Conservation (phyloP, 1,140 invertebrate species). For the Cotesia chilonis region DNA sequence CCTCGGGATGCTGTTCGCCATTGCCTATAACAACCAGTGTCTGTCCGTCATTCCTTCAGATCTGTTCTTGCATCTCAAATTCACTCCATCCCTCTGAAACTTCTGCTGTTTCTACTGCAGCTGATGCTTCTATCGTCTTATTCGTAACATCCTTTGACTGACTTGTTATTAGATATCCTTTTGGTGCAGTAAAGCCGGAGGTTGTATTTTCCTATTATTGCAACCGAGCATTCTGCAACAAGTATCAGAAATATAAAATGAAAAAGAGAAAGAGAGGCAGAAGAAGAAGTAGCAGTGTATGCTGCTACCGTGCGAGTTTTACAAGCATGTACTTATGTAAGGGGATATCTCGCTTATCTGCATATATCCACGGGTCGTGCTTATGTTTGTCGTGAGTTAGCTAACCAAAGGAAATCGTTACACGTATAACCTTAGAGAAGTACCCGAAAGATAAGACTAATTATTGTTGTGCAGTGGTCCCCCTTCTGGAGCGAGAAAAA, state of each 20-base stretch:
- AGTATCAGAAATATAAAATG: neutral
- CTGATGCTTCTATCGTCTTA: neutral
- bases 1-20: slow-evolving; percentile 19
- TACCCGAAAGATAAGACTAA: slow-evolving; percentile 55
- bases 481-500: slow-evolving; percentile 3
- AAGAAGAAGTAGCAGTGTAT: slow-evolving; percentile 2
- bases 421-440: slow-evolving; percentile 41
- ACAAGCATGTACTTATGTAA: slow-evolving; percentile 48
- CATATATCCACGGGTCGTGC: slow-evolving; percentile 43
- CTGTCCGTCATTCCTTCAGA: slow-evolving; percentile 33
- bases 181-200: neutral
- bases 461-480: slow-evolving; percentile 53
- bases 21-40: too few relatives aligned
- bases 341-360: slow-evolving; percentile 45
- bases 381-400: slow-evolving; percentile 40
- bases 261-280: neutral
- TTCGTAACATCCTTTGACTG: slow-evolving; percentile 18
- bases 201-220: neutral
- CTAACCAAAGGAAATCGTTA: slow-evolving; percentile 41
- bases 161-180: slow-evolving; percentile 19
- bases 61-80: slow-evolving; percentile 57
- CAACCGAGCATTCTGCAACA: neutral
- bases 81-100: slow-evolving; percentile 52
- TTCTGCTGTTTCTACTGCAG: slow-evolving; percentile 11
- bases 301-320: slow-evolving; percentile 26